A percentile compares a stretch with the other conserved stretches of the same genome.
Conservation (phyloP, 2,113 vertebrate genomes). For the Steatornis caripensis region DNA sequence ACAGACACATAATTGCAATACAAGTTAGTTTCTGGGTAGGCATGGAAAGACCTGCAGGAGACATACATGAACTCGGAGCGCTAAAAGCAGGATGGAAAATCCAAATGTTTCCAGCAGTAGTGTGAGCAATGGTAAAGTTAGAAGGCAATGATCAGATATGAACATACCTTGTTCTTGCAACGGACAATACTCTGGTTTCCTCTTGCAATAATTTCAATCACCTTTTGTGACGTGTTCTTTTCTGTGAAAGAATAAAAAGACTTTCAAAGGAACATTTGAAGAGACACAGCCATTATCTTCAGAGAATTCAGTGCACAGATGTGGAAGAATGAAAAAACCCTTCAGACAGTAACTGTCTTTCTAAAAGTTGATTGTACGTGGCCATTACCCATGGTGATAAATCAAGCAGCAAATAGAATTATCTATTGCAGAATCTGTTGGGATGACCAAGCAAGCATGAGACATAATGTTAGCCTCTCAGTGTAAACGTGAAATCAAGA, state of each 20-base stretch:
- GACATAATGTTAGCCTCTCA: not conserved
- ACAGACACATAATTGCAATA: not conserved
- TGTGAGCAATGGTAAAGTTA: not conserved
- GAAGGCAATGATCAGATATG: not conserved
- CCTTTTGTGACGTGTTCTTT: not conserved
- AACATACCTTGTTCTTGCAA: conserved; percentile 4
- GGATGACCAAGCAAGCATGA: not conserved
- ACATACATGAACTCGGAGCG: not conserved
- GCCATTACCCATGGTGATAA: not conserved
- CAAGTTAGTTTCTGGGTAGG: not conserved
- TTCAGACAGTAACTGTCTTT: not conserved
- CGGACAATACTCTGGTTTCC: not conserved
- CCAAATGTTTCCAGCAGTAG: not conserved
- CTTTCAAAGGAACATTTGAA: not conserved
- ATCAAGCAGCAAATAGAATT: not conserved
- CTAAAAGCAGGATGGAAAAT: not conserved
- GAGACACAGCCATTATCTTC: not conserved
- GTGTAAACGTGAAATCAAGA: not conserved
- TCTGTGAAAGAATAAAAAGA: not conserved
- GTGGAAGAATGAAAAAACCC: not conserved
- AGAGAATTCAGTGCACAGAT: not conserved
- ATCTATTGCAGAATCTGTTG: not conserved
- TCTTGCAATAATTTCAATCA: not conserved
- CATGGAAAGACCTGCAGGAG: not conserved
- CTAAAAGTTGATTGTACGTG: not conserved